Base-by-base conservation (phyloP, 1,140 invertebrate species). In the Sesamia nonagrioides region DNA sequence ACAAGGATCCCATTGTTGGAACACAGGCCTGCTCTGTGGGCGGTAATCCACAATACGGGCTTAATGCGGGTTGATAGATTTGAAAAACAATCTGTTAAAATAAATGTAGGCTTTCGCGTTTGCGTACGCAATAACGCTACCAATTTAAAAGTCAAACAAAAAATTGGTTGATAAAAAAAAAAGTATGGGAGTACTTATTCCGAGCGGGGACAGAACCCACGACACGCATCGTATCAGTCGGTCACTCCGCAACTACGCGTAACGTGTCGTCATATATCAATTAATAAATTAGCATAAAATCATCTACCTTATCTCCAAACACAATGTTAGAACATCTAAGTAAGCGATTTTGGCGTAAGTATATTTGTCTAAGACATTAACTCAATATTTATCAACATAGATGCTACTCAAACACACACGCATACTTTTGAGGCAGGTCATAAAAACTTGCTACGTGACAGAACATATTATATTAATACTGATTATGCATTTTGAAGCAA, bases 371-470 rank as follows among this genome's bases (percentile, higher is more conserved):
- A 33, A 54, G 11, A n/a, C 18, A 45, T 60, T 60, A 50, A 35
- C 15, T 33, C 50, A 71, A 71, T 71, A 74, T 74, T 74, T 58
- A 15, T n/a, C 35, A 58, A 42, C 72, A 72, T 18, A 58, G 35
- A 40, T 73, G 50, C 21, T 73, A 42, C 6, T 54, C 56, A 74
- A 74, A 74, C 40, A 74, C 27, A 52, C 33, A 69, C 61, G 35
- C 15, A 66, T 42, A 5, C 17, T 71, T 74, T 56, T 74, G 72
- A 60, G 35, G 56, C 60, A 21, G 72, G 42, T 74, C 72, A 27
- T 74, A 74, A 13, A 33, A 56, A 56, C n/a, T n/a, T 4, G 17
- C n/a, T 50, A 69, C 33, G 68, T 72, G 48, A 52, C n/a, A 15
- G 50, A 0, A 42, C 60, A 72, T 50, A 37, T 4, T 50, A 37